Conservation (phyloP, 1,140 invertebrate species). For the Bombus impatiens region DNA sequence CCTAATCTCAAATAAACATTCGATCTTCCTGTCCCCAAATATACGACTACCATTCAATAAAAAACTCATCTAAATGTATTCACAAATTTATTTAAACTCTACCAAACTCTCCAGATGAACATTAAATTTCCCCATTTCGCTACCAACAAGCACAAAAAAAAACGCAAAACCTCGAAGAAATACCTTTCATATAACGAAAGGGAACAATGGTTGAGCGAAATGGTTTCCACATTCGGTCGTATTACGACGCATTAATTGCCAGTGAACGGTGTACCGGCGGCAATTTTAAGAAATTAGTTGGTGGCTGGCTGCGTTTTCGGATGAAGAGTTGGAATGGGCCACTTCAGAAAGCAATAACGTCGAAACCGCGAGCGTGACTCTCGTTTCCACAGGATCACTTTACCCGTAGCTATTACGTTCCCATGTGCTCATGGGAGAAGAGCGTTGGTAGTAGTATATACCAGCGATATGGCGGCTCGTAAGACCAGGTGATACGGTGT, state of each 20-base stretch:
- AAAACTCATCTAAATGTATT: too few species aligned
- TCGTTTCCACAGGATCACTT: conserved; percentile 61
- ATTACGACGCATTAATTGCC: conserved; percentile 27
- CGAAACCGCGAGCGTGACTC: conserved; percentile 63
- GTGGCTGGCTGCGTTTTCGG: conserved; percentile 29
- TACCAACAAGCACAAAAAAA: background rate
- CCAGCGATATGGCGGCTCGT: conserved; percentile 51
- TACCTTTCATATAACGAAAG: too few species aligned
- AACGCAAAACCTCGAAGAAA: background rate
- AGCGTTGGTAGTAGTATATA: conserved; percentile 42
- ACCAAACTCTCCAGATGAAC: background rate
- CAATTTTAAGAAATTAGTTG: conserved; percentile 50
- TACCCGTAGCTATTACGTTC: conserved; percentile 58
- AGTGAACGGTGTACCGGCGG: background rate
- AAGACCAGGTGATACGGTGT: conserved; percentile 64
- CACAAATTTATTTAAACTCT: background rate
- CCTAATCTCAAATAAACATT: too few species aligned
- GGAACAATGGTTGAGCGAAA: background rate
- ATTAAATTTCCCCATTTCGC: background rate
- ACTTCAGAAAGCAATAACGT: conserved; percentile 64
- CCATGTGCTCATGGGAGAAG: conserved; percentile 52
- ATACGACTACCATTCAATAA: too few species aligned
- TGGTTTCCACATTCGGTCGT: background rate
- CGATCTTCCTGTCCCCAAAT: too few species aligned
- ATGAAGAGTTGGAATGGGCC: conserved; percentile 16